These are phyloP conservation scores for Alviniconcha strummeri DNA, from an alignment of 2,888 invertebrate genomes.

Conservation along the genomic window DNA sequence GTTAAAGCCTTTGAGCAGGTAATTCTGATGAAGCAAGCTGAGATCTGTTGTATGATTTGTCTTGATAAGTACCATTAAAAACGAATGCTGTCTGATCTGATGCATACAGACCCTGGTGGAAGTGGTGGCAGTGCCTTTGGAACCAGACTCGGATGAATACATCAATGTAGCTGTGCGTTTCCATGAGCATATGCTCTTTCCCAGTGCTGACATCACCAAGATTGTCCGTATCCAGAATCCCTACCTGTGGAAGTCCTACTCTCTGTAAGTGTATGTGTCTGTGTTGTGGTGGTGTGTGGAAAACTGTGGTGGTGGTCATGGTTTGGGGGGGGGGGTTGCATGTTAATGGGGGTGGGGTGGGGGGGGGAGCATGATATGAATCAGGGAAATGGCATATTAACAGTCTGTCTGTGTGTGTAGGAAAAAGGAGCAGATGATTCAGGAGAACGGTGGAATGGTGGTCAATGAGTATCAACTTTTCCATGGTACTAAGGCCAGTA, in stretches of 20 bases:
- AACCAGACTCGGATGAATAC: constrained; percentile 61
- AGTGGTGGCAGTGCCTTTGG: constrained; percentile 53
- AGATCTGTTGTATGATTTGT: no score
- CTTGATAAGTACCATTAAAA: no score
- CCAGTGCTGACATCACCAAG: constrained; percentile 53
- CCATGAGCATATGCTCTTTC: constrained; percentile 60
- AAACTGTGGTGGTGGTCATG: no score
- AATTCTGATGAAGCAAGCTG: no score
- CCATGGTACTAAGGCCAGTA: constrained; percentile 50
- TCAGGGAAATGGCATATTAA: no score
- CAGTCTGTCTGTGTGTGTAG: constrained; percentile 39
- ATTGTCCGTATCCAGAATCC: constrained; percentile 68
- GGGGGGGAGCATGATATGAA: no score
- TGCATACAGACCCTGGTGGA: constrained; percentile 36
- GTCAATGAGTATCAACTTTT: constrained; percentile 56
- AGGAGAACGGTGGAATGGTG: constrained; percentile 57
- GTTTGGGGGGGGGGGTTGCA: no score
- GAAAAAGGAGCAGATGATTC: constrained; percentile 60
- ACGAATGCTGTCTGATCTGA: no score
- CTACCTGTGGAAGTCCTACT: constrained; percentile 68
- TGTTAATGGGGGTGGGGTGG: no score
- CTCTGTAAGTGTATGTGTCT: constrained; percentile 59
- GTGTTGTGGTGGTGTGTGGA: neutral
- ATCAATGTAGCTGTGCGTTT: constrained; percentile 61
- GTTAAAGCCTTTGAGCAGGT: no score